Evolutionary conservation across 2,888 invertebrate genomes (phyloP), one percentile per base, ranked within the genome.

Genomic region (Andrena bucephala): DNA sequence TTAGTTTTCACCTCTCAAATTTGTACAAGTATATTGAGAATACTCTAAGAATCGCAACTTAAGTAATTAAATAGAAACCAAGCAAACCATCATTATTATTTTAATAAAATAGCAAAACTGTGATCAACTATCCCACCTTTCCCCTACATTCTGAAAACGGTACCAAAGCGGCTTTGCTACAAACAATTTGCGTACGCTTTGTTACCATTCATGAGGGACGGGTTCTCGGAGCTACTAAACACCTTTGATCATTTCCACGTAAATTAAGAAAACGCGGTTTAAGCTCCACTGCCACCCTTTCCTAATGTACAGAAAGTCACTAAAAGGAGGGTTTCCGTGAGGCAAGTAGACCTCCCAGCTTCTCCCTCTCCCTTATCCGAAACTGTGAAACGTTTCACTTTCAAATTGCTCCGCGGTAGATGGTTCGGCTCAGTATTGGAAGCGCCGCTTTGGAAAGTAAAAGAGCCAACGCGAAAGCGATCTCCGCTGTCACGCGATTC

Each of bases 161-260:
- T 63, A 31, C 31, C 33, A 33, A 13, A 24, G 31, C 24, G 24
- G 29, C 48, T 31, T 54, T 59, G 54, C 50, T n/a, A n/a, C 27
- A 29, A 69, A 42, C n/a, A 42, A 42, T 52, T 63, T 33, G 52
- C 8, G 16, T 62, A 10, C 24, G 20, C 63, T 24, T 27, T 5
- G 62, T 13, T n/a, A 62, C 13, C 57, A 31, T 69, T 77, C 27
- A 67, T 4, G 20, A 36, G 27, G 31, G 33, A 48, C 29, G 31
- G 36, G 10, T 65, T 50, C 71, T 29, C 29, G 33, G 63, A 54
- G 59, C 60, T 65, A 16, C 42, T 59, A 42, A 77, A 73, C 60
- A 42, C 52, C 69, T 73, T 76, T 73, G 76, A 79, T 78, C 72
- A 69, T 78, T 67, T 70, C 68, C 29, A 52, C 31, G 72, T 73